Percentiles rank a stretch among this genome's conserved stretches.
phyloP scores from a whole-genome alignment of 2,113 vertebrate genomes.

The Emydocephalus ijimae region DNA sequence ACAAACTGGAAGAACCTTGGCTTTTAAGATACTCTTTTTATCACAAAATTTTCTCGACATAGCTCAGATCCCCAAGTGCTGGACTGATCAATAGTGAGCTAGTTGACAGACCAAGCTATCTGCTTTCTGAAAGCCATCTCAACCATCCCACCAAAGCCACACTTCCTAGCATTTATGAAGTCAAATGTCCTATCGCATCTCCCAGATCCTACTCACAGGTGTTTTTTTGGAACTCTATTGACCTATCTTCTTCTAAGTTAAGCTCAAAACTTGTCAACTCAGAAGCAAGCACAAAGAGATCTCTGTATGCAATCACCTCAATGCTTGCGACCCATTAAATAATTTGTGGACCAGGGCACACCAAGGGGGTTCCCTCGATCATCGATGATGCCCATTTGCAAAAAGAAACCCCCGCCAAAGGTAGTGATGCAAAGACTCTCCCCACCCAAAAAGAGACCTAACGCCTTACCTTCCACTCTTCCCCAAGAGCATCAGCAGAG shows the following conservation, averaged over 20 bases:
- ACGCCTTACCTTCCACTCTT: conserved; percentile 92
- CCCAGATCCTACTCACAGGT: neutral
- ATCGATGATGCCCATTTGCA: neutral
- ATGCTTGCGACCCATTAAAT: neutral
- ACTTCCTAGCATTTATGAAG: neutral
- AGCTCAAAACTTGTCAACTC: neutral
- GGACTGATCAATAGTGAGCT: neutral
- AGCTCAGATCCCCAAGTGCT: neutral
- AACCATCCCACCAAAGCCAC: neutral
- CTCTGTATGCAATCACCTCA: neutral
- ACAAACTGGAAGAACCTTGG: neutral
- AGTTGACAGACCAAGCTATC: neutral
- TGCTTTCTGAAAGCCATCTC: neutral
- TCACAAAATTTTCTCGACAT: neutral
- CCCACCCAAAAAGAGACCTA: neutral
- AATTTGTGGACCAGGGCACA: neutral
- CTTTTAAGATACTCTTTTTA: neutral
- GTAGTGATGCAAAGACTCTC: neutral
- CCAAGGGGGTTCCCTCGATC: neutral
- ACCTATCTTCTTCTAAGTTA: neutral
- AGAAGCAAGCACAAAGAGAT: neutral
- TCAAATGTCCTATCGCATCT: neutral
- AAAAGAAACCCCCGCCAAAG: neutral
- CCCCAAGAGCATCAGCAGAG: conserved; percentile 88
- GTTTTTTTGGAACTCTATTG: neutral